Conservation (phyloP, 2,113 vertebrate species). For the Arizona elegans region DNA sequence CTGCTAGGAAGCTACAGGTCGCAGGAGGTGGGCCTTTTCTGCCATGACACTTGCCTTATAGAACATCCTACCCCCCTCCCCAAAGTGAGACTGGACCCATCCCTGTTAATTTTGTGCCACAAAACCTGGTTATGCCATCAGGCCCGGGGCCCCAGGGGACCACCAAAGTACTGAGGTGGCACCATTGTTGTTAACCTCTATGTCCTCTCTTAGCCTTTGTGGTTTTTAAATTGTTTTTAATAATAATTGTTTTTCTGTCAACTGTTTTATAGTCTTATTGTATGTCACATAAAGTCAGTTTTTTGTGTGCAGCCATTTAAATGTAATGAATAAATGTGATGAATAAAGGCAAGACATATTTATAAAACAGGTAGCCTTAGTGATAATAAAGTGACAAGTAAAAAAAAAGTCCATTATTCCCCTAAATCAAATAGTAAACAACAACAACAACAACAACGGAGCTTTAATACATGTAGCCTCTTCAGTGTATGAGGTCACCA, state of each 20-base stretch:
- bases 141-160: not conserved
- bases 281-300: not conserved
- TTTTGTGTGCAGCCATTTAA: not conserved
- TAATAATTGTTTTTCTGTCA: not conserved
- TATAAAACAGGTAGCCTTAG: slow-evolving; percentile 44
- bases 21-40: not conserved
- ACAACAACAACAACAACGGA: slow-evolving; percentile 30
- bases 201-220: not conserved
- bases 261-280: not conserved
- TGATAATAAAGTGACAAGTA: not conserved
- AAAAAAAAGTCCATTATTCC: slow-evolving; percentile 24
- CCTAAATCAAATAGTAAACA: slow-evolving; percentile 41
- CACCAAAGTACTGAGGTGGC: not conserved
- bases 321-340: not conserved
- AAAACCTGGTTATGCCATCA: not conserved
- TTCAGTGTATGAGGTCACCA: slow-evolving; percentile 61
- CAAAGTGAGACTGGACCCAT: not conserved
- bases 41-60: not conserved
- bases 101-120: not conserved
- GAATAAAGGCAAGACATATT: not conserved
- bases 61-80: not conserved
- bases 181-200: not conserved
- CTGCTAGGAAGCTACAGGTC: not conserved
- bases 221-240: not conserved
- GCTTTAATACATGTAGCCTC: slow-evolving; percentile 62